phyloP scores from a whole-genome alignment of 2,888 invertebrate species.

The Deroplatys truncata region DNA sequence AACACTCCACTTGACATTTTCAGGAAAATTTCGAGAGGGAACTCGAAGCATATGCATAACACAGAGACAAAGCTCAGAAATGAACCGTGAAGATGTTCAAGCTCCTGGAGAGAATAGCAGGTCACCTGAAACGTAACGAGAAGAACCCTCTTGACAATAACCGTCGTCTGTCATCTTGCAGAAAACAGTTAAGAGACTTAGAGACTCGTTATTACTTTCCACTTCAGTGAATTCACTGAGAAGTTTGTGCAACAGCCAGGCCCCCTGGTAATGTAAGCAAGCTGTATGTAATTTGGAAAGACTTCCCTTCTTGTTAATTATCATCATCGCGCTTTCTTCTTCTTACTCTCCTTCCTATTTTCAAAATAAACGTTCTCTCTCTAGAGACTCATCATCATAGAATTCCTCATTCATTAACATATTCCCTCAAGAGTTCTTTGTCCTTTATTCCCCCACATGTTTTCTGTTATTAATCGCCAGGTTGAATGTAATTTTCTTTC shows the following conservation, averaged over 20 bases:
- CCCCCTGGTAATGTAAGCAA: neutral
- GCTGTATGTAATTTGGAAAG: neutral
- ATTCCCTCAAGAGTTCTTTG: no score
- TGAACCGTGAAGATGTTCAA: no score
- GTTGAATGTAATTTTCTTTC: no score
- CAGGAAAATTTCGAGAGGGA: no score
- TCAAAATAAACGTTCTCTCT: neutral
- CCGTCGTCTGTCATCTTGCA: neutral
- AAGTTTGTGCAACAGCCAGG: neutral
- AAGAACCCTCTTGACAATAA: neutral
- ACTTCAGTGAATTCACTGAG: neutral
- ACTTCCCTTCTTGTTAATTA: neutral
- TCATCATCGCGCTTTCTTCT: neutral
- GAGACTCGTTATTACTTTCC: neutral
- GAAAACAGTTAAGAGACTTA: neutral
- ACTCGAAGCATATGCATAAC: no score
- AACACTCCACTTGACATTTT: no score
- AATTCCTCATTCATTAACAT: neutral
- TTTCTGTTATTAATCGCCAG: no score
- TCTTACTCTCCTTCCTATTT: neutral
- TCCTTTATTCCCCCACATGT: no score
- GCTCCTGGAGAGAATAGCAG: no score
- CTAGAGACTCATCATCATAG: neutral
- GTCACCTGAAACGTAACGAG: neutral
- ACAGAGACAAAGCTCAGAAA: no score